A percentile compares a stretch with the other conserved stretches of the same genome.
Conservation (phyloP, 2,797 vertebrate genomes). For the Odontamblyopus rebecca region DNA sequence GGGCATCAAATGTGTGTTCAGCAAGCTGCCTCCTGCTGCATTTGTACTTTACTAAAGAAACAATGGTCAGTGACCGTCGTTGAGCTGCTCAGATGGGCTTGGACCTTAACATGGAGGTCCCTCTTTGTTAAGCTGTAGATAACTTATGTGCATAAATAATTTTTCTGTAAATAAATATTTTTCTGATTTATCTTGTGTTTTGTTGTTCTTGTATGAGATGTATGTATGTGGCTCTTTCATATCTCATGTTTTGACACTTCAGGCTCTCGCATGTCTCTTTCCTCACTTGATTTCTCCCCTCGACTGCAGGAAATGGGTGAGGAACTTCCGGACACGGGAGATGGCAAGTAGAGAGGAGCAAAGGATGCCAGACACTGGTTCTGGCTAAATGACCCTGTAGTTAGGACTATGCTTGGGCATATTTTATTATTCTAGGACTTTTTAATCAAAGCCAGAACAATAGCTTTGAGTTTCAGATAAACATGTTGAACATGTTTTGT, state of each 20-base stretch:
- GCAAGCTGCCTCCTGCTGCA: not conserved
- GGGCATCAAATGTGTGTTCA: not conserved
- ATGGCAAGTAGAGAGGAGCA: too few relatives aligned
- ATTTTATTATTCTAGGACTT: too few relatives aligned
- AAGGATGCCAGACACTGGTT: too few relatives aligned
- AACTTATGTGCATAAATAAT: not conserved
- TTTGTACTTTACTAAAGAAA: not conserved
- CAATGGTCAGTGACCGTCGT: not conserved
- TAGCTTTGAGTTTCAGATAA: too few relatives aligned
- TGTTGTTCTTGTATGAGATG: not conserved
- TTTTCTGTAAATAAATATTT: constrained; percentile 11
- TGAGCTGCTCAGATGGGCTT: not conserved
- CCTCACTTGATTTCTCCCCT: too few relatives aligned
- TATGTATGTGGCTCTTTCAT: not conserved
- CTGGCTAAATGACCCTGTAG: too few relatives aligned
- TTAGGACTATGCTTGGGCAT: too few relatives aligned
- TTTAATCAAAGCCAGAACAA: too few relatives aligned
- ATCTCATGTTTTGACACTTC: not conserved
- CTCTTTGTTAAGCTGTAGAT: not conserved
- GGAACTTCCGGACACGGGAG: too few relatives aligned
- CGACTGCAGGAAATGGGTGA: too few relatives aligned
- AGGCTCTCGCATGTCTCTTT: too few relatives aligned
- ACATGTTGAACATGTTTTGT: too few relatives aligned
- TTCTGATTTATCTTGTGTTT: not conserved
- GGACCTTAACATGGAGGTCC: not conserved